Evolutionary conservation across 2,113 vertebrate species (phyloP), one percentile per base, ranked within the genome.

Genomic region (Brevimyrus niger): DNA sequence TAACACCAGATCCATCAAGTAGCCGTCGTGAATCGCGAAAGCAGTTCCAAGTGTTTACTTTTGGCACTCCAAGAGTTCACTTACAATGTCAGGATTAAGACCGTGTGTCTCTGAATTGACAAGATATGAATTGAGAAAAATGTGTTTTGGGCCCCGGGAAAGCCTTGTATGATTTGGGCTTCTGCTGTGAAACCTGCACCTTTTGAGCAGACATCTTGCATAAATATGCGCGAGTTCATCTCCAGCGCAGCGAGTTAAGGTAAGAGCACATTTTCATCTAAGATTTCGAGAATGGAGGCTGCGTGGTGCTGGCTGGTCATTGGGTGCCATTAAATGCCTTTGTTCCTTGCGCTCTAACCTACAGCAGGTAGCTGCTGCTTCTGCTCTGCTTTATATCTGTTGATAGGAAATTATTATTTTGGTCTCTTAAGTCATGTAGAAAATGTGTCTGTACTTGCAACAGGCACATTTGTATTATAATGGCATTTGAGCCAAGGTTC

Each of bases 1-100:
- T 89, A 85, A 82, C 48, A 35, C 82, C 87, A 76, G 86, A 89
- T 91, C 90, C 89, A 88, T 93, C 73, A 80, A 44, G 47, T 82
- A 76, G 50, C 48, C 31, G 21, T 55, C 21, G 76, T 82, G 88
- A 58, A 88, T 50, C 47, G 17, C 35, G 48, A 88, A 88, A 88
- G 46, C 50, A 83, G 46, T 53, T 86, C 85, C 55, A 47, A 44
- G 38, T 46, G n/a, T 21, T 85, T 84, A 42, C 53, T 19, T 55
- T 55, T 58, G 10, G 23, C 46, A 53, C 85, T 84, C 27, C 19
- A 23, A 31, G 86, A 86, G 83, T 48, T 61, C 82, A 46, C 23
- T 55, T 84, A 84, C 80, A 85, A 31, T 38, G 50, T 58, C 88
- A 48, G 46, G 46, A 17, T 38, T 80, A 50, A 31, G 17, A 76